phyloP scores from a whole-genome alignment of 2,797 vertebrate species.

The Astyanax mexicanus region DNA sequence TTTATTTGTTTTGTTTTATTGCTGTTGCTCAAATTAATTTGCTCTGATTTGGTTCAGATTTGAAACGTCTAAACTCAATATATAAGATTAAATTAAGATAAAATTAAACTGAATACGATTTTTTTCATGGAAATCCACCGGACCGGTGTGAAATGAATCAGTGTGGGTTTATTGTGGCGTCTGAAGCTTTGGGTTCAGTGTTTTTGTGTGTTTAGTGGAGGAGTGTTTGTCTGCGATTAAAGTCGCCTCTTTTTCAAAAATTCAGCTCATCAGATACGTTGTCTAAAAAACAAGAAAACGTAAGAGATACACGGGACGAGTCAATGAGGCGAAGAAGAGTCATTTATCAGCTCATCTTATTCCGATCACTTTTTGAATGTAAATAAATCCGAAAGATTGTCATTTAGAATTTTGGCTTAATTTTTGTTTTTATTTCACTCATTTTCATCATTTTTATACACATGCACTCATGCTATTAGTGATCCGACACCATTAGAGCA shows the following conservation, averaged over 20 bases:
- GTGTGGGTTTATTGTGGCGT: not conserved
- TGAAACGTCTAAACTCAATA: too few species aligned
- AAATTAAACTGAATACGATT: too few species aligned
- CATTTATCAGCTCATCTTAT: not conserved
- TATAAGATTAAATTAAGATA: too few species aligned
- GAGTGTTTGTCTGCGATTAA: not conserved
- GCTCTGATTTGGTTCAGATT: too few species aligned
- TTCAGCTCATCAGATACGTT: not conserved
- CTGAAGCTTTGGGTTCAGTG: not conserved
- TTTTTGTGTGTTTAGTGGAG: not conserved
- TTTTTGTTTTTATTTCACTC: constrained; percentile 27
- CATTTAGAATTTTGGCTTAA: constrained; percentile 33
- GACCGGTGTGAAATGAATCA: not conserved
- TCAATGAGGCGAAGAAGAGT: not conserved
- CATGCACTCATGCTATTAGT: constrained; percentile 26
- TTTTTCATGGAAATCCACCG: not conserved
- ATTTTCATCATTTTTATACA: constrained; percentile 43
- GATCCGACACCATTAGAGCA: constrained; percentile 33
- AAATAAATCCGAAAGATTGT: constrained; percentile 60
- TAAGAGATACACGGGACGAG: constrained; percentile 10
- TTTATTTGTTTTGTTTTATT: too few species aligned
- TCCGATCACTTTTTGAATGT: constrained; percentile 59
- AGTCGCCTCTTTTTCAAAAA: not conserved
- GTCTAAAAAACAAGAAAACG: not conserved
- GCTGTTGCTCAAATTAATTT: too few species aligned